These are phyloP conservation scores for Chlorocebus sabaeus DNA, from an alignment of 2,113 vertebrate species.

Conservation along the genomic window DNA sequence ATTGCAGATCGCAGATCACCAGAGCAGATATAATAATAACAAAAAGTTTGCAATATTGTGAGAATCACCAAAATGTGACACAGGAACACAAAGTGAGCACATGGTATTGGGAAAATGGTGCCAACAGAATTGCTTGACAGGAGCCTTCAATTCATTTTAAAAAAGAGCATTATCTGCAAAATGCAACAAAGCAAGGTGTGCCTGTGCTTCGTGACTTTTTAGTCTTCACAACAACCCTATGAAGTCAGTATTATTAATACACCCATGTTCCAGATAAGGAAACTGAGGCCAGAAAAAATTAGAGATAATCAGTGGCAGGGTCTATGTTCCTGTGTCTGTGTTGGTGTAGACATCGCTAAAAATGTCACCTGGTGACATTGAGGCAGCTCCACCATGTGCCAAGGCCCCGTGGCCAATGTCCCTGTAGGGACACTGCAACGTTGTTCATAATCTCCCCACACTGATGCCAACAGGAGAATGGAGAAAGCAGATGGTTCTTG, in stretches of 20 bases:
- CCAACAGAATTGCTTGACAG: not conserved
- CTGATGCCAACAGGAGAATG: not conserved
- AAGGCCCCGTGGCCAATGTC: not conserved
- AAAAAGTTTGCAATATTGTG: not conserved
- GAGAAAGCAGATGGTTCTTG: not conserved
- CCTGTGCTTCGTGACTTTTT: not conserved
- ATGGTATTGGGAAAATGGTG: not conserved
- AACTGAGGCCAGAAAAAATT: not conserved
- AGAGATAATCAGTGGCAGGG: not conserved
- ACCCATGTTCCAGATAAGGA: not conserved
- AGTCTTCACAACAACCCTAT: not conserved
- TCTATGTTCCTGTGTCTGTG: not conserved
- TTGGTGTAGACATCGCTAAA: not conserved
- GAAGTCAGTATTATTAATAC: no score
- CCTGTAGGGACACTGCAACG: not conserved
- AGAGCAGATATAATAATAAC: not conserved
- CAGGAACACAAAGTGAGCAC: not conserved
- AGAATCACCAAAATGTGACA: not conserved
- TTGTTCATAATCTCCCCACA: no score
- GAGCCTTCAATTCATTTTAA: not conserved
- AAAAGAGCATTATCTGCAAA: not conserved
- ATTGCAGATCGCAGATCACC: not conserved
- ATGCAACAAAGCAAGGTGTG: not conserved
- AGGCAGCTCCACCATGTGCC: no score
- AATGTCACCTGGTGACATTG: not conserved